These are phyloP conservation scores for Euglossa dilemma DNA, from an alignment of 1,140 invertebrate species.

Conservation along the genomic window DNA sequence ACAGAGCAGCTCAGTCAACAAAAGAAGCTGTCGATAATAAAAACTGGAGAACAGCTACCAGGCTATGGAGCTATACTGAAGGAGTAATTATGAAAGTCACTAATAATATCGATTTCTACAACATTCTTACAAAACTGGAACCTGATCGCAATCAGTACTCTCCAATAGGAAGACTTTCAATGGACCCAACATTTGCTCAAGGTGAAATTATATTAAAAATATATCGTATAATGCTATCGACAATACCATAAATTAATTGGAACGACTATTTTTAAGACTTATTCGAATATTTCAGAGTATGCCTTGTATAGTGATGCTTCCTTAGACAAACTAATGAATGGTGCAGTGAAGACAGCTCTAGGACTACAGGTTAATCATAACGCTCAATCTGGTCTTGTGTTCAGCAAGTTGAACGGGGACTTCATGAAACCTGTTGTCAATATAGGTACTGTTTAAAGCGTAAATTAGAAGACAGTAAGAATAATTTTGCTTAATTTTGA, in stretches of 20 bases:
- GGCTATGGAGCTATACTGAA: conserved; percentile 86
- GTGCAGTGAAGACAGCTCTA: conserved; percentile 85
- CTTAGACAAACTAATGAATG: conserved; percentile 88
- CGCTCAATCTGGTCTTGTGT: conserved; percentile 85
- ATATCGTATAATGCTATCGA: background rate
- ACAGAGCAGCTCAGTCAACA: conserved; percentile 81
- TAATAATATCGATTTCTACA: conserved; percentile 90
- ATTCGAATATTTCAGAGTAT: background rate
- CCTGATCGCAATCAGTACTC: accelerated
- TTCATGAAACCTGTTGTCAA: conserved; percentile 93
- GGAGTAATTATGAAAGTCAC: conserved; percentile 83
- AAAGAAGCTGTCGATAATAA: conserved; percentile 82
- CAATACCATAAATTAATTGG: background rate
- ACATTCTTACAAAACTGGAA: conserved; percentile 85
- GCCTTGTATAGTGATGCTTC: conserved; percentile 51
- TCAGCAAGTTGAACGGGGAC: conserved; percentile 85
- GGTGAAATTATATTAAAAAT: conserved; percentile 8
- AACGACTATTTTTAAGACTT: background rate
- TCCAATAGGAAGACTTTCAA: background rate
- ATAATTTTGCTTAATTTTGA: background rate
- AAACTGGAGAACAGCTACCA: conserved; percentile 85
- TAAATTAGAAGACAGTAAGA: background rate
- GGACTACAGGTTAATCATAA: conserved; percentile 85
- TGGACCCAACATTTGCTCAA: background rate
- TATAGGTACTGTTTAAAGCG: conserved; percentile 79